Conservation (phyloP, 2,888 invertebrate genomes). For the Allygus modestus region DNA sequence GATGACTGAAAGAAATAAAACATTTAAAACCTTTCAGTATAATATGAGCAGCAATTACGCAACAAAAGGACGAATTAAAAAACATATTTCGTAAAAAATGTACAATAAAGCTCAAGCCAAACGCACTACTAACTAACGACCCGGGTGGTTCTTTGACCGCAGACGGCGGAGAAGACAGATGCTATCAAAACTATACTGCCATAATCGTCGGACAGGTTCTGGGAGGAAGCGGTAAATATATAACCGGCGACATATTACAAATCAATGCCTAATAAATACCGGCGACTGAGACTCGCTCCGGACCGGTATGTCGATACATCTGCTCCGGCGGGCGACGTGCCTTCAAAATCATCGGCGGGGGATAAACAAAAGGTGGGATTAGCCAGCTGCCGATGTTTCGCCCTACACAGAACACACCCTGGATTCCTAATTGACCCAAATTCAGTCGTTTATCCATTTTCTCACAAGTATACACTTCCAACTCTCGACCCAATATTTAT, state of each 20-base stretch:
- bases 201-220: slow-evolving; percentile 36
- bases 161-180: slow-evolving; percentile 13
- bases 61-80: no score
- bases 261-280: slow-evolving; percentile 57
- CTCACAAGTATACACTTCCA: no score
- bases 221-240: slow-evolving; percentile 57
- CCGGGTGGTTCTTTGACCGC: not conserved
- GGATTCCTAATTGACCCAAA: no score
- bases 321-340: not conserved
- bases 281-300: not conserved
- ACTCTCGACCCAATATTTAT: no score
- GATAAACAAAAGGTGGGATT: not conserved
- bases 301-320: not conserved
- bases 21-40: no score
- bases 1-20: no score
- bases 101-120: no score
- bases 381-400: not conserved
- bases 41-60: no score
- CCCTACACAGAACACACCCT: no score
- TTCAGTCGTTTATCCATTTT: no score
- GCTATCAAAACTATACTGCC: slow-evolving; percentile 50
- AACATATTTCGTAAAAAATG: no score
- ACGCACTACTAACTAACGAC: not conserved
- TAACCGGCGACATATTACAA: slow-evolving; percentile 49
- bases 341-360: not conserved